A percentile compares a stretch with the other conserved stretches of the same genome.
Conservation (phyloP, 2,113 vertebrate species). For the Lipophrys pholis region DNA sequence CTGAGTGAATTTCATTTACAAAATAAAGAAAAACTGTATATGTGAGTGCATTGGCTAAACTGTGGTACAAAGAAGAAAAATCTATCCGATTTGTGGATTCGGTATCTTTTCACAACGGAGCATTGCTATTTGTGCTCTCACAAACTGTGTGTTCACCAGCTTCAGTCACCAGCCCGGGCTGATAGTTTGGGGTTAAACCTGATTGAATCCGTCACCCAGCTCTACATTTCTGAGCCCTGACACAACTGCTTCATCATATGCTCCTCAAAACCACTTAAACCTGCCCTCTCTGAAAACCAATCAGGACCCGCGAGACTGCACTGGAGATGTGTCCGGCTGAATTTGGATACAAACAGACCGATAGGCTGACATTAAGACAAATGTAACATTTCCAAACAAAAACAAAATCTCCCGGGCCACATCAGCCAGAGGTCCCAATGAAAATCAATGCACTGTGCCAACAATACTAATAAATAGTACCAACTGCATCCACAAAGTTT, state of each 20-base stretch:
- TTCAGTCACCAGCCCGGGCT: not conserved
- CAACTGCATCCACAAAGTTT: not conserved
- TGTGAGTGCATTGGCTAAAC: not conserved
- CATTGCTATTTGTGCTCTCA: not conserved
- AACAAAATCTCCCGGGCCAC: not conserved
- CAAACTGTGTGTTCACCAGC: not conserved
- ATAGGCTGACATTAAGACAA: conserved; percentile 22
- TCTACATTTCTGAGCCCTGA: conserved; percentile 49
- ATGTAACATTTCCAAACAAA: conserved; percentile 3
- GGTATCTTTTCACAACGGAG: not conserved
- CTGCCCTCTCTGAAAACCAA: conserved; percentile 33
- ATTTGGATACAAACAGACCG: conserved; percentile 9
- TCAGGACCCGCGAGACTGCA: conserved; percentile 21
- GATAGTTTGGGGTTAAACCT: conserved; percentile 16
- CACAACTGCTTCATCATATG: conserved; percentile 35
- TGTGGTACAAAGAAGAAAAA: not conserved
- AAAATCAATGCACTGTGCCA: conserved; percentile 23
- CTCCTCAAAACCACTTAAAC: conserved; percentile 45
- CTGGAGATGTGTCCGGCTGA: conserved; percentile 2
- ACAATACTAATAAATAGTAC: conserved; percentile 11
- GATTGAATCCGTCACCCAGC: conserved; percentile 38
- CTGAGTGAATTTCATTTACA: too few species aligned
- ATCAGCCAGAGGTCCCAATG: conserved; percentile 20
- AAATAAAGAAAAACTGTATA: not conserved
- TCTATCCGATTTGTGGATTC: not conserved